Conservation (phyloP, 2,797 vertebrate genomes). For the Lagodon rhomboides region DNA sequence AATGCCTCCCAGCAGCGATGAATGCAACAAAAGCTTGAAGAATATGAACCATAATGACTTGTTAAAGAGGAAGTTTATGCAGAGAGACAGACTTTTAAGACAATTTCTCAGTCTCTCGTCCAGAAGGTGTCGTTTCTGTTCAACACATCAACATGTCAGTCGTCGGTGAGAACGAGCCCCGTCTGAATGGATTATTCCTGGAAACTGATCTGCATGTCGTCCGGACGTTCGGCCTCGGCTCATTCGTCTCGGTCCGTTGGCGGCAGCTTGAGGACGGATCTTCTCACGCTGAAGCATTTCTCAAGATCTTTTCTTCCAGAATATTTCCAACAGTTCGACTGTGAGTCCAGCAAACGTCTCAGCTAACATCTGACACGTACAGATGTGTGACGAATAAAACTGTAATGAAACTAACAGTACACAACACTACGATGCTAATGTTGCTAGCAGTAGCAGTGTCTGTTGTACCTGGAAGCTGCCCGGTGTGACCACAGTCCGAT, state of each 20-base stretch:
- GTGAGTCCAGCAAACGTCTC: neutral
- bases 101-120: conserved; percentile 11
- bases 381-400: too few relatives aligned
- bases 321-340: neutral
- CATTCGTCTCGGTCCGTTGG: neutral
- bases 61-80: conserved; percentile 12
- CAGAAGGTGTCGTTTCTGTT: conserved; percentile 3
- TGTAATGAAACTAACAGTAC: too few relatives aligned
- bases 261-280: neutral
- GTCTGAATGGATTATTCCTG: conserved; percentile 2
- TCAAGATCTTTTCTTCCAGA: neutral
- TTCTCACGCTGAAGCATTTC: neutral
- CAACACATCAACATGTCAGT: neutral
- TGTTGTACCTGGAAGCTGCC: too few relatives aligned
- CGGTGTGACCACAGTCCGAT: too few relatives aligned
- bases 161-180: neutral
- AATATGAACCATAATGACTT: neutral
- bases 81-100: conserved; percentile 15
- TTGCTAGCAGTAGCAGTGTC: too few relatives aligned
- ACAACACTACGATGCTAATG: too few relatives aligned
- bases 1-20: neutral
- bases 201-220: neutral
- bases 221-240: neutral
- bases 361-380: neutral
- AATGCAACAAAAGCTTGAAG: neutral